Evolutionary conservation across 2,797 vertebrate genomes (phyloP), one percentile per base, ranked within the genome.

Genomic region (Percopsis omiscomaycus): DNA sequence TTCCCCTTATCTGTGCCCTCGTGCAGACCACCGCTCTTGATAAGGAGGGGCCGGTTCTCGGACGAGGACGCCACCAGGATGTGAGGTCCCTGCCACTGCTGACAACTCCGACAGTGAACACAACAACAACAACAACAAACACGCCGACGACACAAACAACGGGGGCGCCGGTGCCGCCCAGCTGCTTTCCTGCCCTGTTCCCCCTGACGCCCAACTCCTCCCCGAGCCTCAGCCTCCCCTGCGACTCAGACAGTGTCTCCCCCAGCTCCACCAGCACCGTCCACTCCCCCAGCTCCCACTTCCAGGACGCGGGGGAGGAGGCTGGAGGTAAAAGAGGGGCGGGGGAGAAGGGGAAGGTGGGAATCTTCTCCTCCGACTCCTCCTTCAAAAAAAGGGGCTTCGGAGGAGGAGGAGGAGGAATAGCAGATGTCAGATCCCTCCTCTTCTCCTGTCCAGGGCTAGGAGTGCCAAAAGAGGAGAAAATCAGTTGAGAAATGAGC

Each of bases 41-140:
- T 98, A 97, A 98, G 96, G 94, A 97, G 97, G 95, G 97, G 97
- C 94, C 95, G 97, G 89, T 99, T 98, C 93, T 99, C 97, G 75
- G 97, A 98, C 92, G 97, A 98, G 93, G 98, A 99, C 75, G 97
- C 96, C 85, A 99, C 98, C 91, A 93, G 97, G 92, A 99, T 99
- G 98, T 98, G 93, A 98, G 90, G 78, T 83, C 68, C 44, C 82
- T 91, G 92, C 92, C 86, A 91, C 92, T 92, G 94, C 93, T 85
- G 93, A 94, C 87, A 91, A 94, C 92, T 91, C 93, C 80, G 89
- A 94, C 80, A 91, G 92, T 91, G 91, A 94, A 92, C 89, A 91
- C 93, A 94, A 92, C 89, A 91, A 93, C 84, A 85, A 89, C 82
- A 81, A 75, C 81, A 89, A 92, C 89, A 82, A 94, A 90, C 90